Base-by-base conservation (phyloP, 2,797 vertebrate species). In the Lepilemur septentrionalis region DNA sequence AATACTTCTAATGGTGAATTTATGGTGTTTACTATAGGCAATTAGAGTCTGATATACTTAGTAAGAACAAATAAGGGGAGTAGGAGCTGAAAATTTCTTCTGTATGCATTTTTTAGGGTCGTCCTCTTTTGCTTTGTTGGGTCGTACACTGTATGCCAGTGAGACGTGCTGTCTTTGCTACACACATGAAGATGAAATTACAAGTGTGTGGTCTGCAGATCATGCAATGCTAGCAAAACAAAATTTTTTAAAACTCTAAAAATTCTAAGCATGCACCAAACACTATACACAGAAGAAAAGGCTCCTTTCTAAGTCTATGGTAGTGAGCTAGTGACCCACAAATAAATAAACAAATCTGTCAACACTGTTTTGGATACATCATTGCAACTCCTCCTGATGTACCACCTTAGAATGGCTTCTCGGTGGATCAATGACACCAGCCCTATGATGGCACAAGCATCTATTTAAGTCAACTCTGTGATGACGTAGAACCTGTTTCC, bases 381-480 rank as follows among this genome's bases (percentile, higher is more conserved):
- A 78, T 20, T 41, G 93, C 43, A 59, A 72, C 86, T 65, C 79
- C 67, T 52, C 72, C 97, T 98, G 96, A 97, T 90, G 96, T 97
- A 91, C 81, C 7, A 43, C 69, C 1, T 48, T 32, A 70, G 61
- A 89, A 95, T 84, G 65, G 89, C 20, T 94, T 95, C 93, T 15
- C 57, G 30, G 86, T 46, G 72, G 89, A 94, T 82, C 96, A 94
- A 91, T 83, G 86, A 95, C 96, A 97, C 92, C 97, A 98, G 76
- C n/a, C 17, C 82, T 85, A 92, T 85, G 92, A 98, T 63, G 96
- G 96, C 94, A 70, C 97, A 97, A 98, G 92, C 69, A 97, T 90
- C 94, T 97, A 97, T 97, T 86, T 89, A 94, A 94, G 78, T 78
- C 87, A 84, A 35, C 91, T 95, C 94, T 61, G 84, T 13, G 76